A percentile compares a stretch with the other conserved stretches of the same genome.
Conservation (phyloP, 2,113 vertebrate genomes). For the Gnathonemus echidnorhynchus region DNA sequence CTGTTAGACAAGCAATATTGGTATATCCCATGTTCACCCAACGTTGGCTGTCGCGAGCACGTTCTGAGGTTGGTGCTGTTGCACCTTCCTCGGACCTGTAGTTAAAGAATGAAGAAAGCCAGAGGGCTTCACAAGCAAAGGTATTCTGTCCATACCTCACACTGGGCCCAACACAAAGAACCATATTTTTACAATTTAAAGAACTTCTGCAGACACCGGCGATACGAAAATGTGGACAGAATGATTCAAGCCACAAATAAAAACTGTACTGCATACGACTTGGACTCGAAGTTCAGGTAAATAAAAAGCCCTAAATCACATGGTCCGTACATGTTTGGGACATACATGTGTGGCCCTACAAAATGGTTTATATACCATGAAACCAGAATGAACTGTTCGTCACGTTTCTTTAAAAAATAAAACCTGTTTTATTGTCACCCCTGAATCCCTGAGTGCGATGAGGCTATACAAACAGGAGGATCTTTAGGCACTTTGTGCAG, state of each 20-base stretch:
- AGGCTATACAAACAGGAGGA: neutral
- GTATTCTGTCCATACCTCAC: neutral
- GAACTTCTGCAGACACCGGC: neutral
- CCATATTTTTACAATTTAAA: slow-evolving; percentile 18
- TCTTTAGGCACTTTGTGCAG: neutral
- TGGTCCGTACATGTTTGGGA: neutral
- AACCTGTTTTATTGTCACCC: neutral
- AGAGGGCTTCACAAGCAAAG: neutral
- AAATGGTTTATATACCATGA: neutral
- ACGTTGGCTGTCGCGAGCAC: neutral
- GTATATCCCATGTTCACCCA: neutral
- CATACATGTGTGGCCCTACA: neutral
- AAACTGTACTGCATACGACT: neutral
- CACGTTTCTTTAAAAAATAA: neutral
- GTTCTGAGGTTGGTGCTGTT: neutral
- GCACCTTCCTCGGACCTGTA: neutral
- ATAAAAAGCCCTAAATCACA: neutral
- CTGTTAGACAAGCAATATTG: neutral
- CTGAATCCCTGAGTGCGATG: neutral
- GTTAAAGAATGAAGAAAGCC: neutral
- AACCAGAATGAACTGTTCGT: neutral
- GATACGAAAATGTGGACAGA: neutral
- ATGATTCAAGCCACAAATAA: neutral
- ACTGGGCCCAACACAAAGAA: neutral
- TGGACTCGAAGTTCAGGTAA: neutral